These are phyloP conservation scores for Cinclus cinclus DNA, from an alignment of 2,113 vertebrate genomes.

Conservation along the genomic window DNA sequence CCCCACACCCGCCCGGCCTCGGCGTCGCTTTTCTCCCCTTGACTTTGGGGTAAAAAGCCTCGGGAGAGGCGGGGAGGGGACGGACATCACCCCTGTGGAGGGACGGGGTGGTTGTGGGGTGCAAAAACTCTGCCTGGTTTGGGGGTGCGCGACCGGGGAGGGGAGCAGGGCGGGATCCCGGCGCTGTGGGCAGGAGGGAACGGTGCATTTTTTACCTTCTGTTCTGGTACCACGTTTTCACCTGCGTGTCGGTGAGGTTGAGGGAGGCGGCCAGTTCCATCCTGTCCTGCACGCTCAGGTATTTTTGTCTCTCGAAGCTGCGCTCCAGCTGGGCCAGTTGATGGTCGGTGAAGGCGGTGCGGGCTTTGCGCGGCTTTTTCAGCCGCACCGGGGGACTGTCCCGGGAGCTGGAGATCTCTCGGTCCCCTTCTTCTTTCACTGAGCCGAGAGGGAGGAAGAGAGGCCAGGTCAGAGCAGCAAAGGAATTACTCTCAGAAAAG, in stretches of 20 bases:
- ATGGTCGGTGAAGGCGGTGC: constrained; percentile 98
- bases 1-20: neutral
- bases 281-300: constrained; percentile 96
- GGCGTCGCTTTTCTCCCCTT: neutral
- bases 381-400: constrained; percentile 94
- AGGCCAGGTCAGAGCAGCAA: neutral
- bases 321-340: constrained; percentile 97
- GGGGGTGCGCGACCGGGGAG: neutral
- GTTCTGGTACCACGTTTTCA: constrained; percentile 99
- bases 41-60: neutral
- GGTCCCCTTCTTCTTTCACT: constrained; percentile 98
- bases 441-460: constrained; percentile 7
- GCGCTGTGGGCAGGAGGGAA: neutral
- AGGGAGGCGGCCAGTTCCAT: constrained; percentile 98
- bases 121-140: neutral
- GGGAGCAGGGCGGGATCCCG: neutral
- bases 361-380: constrained; percentile 97
- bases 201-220: constrained; percentile 80
- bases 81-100: neutral
- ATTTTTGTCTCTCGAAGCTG: constrained; percentile 97
- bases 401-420: constrained; percentile 96
- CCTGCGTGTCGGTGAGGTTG: constrained; percentile 98
- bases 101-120: neutral
- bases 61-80: neutral
- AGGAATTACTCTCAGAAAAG: neutral